Evolutionary conservation across 2,797 vertebrate species (phyloP).

Genomic region (Liasis olivaceus): DNA sequence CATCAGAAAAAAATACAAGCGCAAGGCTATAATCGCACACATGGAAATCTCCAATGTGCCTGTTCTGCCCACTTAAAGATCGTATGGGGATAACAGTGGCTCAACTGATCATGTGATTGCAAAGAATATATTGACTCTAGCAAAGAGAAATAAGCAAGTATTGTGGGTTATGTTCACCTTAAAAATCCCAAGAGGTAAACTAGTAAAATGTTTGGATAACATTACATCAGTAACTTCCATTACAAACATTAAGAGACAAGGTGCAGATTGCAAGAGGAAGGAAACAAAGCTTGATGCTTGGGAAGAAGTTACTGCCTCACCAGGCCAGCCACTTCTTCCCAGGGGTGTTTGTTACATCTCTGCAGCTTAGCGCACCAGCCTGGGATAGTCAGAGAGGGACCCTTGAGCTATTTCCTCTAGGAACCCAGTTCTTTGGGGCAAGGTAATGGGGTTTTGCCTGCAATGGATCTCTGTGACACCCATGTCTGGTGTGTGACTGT

Average conservation of each 20-base stretch:
- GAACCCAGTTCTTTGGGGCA: background rate
- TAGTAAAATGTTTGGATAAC: conserved; percentile 57
- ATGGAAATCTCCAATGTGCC: conserved; percentile 64
- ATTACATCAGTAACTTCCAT: conserved; percentile 15
- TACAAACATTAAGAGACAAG: conserved; percentile 42
- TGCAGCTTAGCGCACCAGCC: background rate
- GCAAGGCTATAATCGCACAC: conserved; percentile 65
- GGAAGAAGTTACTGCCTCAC: conserved; percentile 9
- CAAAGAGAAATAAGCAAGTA: conserved; percentile 49
- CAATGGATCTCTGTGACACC: background rate
- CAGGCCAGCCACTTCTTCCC: background rate
- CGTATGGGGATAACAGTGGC: conserved; percentile 59
- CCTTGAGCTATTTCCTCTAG: background rate
- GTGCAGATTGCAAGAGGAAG: conserved; percentile 34
- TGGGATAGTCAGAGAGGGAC: background rate
- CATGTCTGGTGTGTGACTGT: background rate
- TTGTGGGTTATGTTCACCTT: conserved; percentile 52
- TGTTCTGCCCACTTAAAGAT: conserved; percentile 57
- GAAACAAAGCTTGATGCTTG: conserved; percentile 40
- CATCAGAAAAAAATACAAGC: conserved; percentile 64
- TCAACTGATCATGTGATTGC: conserved; percentile 65
- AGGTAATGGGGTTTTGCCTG: background rate
- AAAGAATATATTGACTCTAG: conserved; percentile 64
- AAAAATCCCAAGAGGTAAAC: conserved; percentile 12
- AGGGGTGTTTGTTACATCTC: background rate